A percentile compares a stretch with the other conserved stretches of the same genome.
Evolutionary conservation across 2,888 invertebrate species (phyloP).

Genomic region (Tuta absoluta): DNA sequence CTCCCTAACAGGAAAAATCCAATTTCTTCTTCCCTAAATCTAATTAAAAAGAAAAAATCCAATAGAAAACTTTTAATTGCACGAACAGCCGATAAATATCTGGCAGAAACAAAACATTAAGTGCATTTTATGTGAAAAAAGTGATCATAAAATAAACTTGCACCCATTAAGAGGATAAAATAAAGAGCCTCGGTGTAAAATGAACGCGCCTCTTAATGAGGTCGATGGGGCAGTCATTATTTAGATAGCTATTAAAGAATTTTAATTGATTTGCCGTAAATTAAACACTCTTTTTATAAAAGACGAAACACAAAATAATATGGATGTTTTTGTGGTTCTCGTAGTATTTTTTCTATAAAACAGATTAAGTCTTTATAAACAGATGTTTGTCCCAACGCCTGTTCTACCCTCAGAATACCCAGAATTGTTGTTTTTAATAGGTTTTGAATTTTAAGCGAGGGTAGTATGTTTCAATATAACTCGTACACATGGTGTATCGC

Average conservation of each 20-base stretch:
- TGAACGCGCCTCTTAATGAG: conserved; percentile 12
- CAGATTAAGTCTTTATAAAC: too few relatives aligned
- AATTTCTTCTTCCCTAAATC: conserved; percentile 12
- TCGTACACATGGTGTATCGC: too few relatives aligned
- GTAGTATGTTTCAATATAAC: too few relatives aligned
- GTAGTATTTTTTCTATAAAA: too few relatives aligned
- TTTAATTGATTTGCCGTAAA: conserved; percentile 10
- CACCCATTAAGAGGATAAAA: conserved; percentile 45
- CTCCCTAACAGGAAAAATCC: conserved; percentile 4
- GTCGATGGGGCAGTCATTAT: conserved; percentile 14
- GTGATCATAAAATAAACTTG: conserved; percentile 49
- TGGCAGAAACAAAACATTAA: conserved; percentile 54
- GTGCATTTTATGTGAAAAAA: conserved; percentile 47
- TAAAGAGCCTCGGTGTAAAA: conserved; percentile 14
- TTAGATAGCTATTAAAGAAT: conserved; percentile 11
- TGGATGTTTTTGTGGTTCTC: background rate
- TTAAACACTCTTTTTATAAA: background rate
- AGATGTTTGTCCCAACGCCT: too few relatives aligned
- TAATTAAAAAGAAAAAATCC: conserved; percentile 21
- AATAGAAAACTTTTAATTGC: conserved; percentile 40
- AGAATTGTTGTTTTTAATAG: too few relatives aligned
- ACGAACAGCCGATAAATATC: conserved; percentile 56
- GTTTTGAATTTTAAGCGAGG: too few relatives aligned
- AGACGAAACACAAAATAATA: background rate
- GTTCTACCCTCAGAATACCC: too few relatives aligned